Percentiles rank a stretch among this genome's conserved stretches.
phyloP scores from a whole-genome alignment of 2,113 vertebrate genomes.

The Serilophus lunatus region DNA sequence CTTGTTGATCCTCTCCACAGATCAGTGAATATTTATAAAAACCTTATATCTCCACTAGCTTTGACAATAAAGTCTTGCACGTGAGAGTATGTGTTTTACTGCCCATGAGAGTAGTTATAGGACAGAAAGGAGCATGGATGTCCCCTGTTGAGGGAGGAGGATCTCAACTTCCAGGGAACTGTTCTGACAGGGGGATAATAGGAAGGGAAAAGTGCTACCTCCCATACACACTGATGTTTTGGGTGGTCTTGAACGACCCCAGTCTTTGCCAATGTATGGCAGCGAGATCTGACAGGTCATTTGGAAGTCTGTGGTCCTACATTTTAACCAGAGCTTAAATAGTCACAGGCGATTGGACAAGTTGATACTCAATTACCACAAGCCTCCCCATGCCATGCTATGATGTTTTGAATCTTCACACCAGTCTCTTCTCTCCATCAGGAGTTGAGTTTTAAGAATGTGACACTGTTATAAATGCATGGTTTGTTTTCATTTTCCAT shows the following conservation, averaged over 20 bases:
- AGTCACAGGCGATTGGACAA: background rate
- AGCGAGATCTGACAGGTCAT: background rate
- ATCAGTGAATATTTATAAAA: background rate
- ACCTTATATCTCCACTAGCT: background rate
- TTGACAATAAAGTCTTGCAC: background rate
- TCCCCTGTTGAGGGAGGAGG: background rate
- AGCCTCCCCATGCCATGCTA: background rate
- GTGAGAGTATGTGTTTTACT: fast-evolving
- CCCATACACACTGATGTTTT: background rate
- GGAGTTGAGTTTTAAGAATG: fast-evolving
- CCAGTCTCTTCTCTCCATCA: background rate
- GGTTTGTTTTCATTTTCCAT: background rate
- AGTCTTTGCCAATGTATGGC: background rate
- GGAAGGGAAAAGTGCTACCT: fast-evolving
- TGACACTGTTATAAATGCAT: background rate
- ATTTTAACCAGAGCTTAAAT: background rate
- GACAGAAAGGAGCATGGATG: background rate
- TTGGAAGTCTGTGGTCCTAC: background rate
- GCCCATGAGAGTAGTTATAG: fast-evolving
- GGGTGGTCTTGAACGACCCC: background rate
- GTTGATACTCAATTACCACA: background rate
- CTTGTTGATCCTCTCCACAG: fast-evolving
- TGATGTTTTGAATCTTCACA: background rate
- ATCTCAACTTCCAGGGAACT: background rate
- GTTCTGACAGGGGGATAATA: fast-evolving